These are phyloP conservation scores for Leptinotarsa lineolata DNA, from an alignment of 1,140 invertebrate species.

Conservation along the genomic window DNA sequence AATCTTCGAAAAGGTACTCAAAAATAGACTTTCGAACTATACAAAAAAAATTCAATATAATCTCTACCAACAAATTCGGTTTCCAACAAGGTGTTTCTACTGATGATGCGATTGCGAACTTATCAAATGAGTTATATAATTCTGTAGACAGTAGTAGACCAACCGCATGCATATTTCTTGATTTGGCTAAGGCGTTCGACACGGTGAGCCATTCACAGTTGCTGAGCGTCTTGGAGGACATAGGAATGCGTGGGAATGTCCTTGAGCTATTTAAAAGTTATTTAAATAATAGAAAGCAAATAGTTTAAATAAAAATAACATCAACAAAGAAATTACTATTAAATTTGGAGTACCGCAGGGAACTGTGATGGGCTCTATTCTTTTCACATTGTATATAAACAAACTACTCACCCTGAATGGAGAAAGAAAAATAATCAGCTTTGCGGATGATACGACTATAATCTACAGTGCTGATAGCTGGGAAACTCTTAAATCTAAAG, in stretches of 20 bases:
- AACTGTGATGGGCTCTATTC: constrained; percentile 18
- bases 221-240: constrained; percentile 37
- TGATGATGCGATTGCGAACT: constrained; percentile 34
- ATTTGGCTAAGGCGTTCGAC: constrained; percentile 50
- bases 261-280: constrained; percentile 32
- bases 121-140: constrained; percentile 35
- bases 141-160: constrained; percentile 33
- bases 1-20: constrained; percentile 44
- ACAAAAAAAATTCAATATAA: constrained; percentile 39
- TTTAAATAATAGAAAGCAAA: constrained; percentile 22
- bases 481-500: background rate
- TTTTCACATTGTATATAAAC: constrained; percentile 27
- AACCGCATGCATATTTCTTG: constrained; percentile 41
- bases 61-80: constrained; percentile 39
- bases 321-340: background rate
- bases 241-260: constrained; percentile 39
- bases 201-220: constrained; percentile 41
- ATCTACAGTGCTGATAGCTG: background rate
- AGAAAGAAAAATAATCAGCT: constrained; percentile 5
- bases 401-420: constrained; percentile 1
- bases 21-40: constrained; percentile 37
- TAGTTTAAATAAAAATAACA: background rate
- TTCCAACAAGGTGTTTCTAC: constrained; percentile 43
- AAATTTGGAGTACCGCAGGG: constrained; percentile 31
- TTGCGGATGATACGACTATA: constrained; percentile 26